These are phyloP conservation scores for Podarcis siculus DNA, from an alignment of 2,797 vertebrate species.

Conservation along the genomic window DNA sequence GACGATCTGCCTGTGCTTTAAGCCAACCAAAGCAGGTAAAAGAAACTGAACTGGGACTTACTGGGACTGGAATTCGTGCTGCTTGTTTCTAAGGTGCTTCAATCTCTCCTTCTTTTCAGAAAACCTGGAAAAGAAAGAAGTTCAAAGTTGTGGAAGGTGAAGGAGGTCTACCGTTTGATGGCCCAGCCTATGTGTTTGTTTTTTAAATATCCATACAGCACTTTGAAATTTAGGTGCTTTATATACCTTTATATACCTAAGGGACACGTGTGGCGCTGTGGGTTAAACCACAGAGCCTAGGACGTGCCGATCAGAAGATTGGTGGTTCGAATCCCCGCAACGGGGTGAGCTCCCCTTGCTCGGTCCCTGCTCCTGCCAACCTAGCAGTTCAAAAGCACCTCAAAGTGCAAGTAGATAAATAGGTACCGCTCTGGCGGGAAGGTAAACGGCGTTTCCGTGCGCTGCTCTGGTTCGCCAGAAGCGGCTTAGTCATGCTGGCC, in stretches of 20 bases:
- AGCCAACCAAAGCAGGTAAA: background rate
- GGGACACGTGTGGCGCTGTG: too few relatives aligned
- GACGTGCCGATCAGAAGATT: too few relatives aligned
- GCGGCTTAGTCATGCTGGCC: too few relatives aligned
- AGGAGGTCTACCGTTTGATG: background rate
- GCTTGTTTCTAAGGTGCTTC: slow-evolving; percentile 86
- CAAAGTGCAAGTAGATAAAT: too few relatives aligned
- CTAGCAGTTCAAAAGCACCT: too few relatives aligned
- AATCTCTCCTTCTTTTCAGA: slow-evolving; percentile 90
- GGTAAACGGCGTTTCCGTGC: too few relatives aligned
- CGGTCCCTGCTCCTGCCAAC: too few relatives aligned
- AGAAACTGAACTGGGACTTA: slow-evolving; percentile 71
- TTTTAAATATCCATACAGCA: background rate
- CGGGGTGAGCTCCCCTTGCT: too few relatives aligned
- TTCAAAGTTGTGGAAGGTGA: background rate
- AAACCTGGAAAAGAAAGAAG: slow-evolving; percentile 80
- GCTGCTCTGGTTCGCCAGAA: too few relatives aligned
- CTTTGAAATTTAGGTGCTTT: background rate
- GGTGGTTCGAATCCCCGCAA: fast-evolving
- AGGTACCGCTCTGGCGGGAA: fast-evolving
- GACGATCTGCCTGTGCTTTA: background rate
- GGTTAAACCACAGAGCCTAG: too few relatives aligned
- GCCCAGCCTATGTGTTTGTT: background rate
- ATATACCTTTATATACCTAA: background rate
- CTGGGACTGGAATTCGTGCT: slow-evolving; percentile 92